phyloP scores from a whole-genome alignment of 64 coral and sea anemone genomes.

The Actinia equina region DNA sequence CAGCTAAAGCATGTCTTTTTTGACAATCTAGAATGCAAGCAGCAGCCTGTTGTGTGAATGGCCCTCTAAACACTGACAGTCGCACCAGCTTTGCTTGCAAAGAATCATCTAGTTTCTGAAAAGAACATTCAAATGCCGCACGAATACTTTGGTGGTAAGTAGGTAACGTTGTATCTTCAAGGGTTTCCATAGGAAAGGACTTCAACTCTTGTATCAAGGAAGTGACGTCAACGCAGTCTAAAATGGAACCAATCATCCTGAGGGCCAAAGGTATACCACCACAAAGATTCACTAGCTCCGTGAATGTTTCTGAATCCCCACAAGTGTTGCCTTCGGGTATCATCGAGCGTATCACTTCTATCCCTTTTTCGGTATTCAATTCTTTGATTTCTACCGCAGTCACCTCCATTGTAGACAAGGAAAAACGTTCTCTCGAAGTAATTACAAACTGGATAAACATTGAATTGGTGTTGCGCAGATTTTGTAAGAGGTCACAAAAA shows the following conservation, averaged over 20 bases:
- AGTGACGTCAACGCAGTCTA: constrained; percentile 12
- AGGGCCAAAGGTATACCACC: constrained; percentile 47
- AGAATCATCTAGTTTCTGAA: neutral
- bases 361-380: neutral
- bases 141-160: constrained; percentile 12
- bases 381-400: neutral
- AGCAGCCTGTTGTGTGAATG: constrained; percentile 34
- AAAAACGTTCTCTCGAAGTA: constrained; percentile 35
- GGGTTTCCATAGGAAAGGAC: constrained; percentile 16
- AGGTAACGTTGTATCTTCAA: constrained; percentile 17
- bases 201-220: constrained; percentile 22
- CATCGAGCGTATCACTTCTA: neutral
- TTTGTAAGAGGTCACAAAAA: constrained; percentile 25
- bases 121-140: constrained; percentile 29
- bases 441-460: constrained; percentile 35
- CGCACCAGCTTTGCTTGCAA: constrained; percentile 15
- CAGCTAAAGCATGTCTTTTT: neutral
- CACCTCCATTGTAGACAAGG: neutral
- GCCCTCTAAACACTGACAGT: constrained; percentile 43
- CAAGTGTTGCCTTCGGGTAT: neutral
- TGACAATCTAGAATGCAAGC: neutral
- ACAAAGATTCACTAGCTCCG: constrained; percentile 30
- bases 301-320: neutral
- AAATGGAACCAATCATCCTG: constrained; percentile 43
- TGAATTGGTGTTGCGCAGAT: constrained; percentile 43